Percentiles rank a stretch among this genome's conserved stretches.
phyloP scores from a whole-genome alignment of 2,797 vertebrate species.

The Rallus crepitans region DNA sequence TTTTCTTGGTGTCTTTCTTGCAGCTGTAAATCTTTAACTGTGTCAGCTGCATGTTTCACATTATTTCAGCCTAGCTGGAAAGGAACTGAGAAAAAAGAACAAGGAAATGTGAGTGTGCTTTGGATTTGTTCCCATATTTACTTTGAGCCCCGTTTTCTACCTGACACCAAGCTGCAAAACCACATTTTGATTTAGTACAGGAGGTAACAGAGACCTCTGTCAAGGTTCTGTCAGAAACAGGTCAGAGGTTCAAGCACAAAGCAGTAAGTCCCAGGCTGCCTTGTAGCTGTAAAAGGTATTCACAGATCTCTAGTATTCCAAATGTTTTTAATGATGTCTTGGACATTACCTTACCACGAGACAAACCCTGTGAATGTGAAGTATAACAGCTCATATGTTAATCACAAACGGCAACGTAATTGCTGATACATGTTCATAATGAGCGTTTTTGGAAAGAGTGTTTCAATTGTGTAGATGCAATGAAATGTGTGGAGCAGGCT shows the following conservation, averaged over 20 bases:
- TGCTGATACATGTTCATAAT: not conserved
- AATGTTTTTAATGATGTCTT: not conserved
- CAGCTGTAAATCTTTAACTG: conserved; percentile 31
- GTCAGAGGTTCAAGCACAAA: not conserved
- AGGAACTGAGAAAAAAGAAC: conserved; percentile 9
- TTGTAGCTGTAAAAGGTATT: not conserved
- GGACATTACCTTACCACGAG: not conserved
- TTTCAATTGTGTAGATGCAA: not conserved
- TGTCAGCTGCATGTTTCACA: not conserved
- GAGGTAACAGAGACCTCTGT: not conserved
- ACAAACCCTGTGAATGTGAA: not conserved
- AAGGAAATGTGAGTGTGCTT: conserved; percentile 25
- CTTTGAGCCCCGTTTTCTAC: conserved; percentile 4
- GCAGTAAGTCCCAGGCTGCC: not conserved
- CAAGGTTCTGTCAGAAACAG: not conserved
- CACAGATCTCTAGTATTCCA: not conserved
- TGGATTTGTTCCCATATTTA: conserved; percentile 36
- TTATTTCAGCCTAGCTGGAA: conserved; percentile 1
- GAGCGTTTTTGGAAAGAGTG: not conserved
- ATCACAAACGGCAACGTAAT: not conserved
- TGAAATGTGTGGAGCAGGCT: not conserved
- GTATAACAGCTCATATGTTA: not conserved
- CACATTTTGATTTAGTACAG: not conserved
- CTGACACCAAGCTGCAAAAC: not conserved
- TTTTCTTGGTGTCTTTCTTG: conserved; percentile 1